phyloP scores from a whole-genome alignment of 2,797 vertebrate genomes.

The Lutjanus campechanus region DNA sequence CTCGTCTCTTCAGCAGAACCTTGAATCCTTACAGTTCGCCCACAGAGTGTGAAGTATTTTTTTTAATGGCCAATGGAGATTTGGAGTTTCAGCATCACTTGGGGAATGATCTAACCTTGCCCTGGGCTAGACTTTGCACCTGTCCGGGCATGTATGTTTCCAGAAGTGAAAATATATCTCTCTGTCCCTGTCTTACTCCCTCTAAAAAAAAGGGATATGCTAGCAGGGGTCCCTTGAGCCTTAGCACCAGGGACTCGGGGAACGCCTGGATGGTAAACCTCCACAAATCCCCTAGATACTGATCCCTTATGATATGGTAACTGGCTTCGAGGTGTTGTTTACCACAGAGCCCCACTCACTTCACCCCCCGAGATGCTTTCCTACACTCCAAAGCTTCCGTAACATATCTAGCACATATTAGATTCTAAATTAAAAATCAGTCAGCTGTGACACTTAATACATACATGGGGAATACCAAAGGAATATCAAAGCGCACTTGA shows the following conservation, averaged over 20 bases:
- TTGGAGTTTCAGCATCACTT: conserved; percentile 67
- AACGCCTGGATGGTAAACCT: conserved; percentile 79
- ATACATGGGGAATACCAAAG: conserved; percentile 66
- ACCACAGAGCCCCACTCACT: conserved; percentile 74
- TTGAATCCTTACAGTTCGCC: conserved; percentile 53
- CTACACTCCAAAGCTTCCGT: conserved; percentile 73
- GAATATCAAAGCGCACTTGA: conserved; percentile 64
- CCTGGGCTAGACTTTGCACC: conserved; percentile 83
- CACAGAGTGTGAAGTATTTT: conserved; percentile 50
- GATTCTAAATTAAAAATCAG: conserved; percentile 86
- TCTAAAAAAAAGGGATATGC: conserved; percentile 63
- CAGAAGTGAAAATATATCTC: conserved; percentile 72
- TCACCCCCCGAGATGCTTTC: conserved; percentile 61
- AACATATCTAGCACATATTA: conserved; percentile 84
- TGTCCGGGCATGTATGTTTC: conserved; percentile 84
- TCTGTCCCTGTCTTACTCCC: conserved; percentile 54
- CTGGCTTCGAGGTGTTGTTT: conserved; percentile 86
- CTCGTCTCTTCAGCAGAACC: conserved; percentile 38
- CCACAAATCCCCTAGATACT: conserved; percentile 78
- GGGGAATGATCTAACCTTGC: conserved; percentile 81
- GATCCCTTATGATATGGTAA: conserved; percentile 85
- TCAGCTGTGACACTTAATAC: conserved; percentile 79
- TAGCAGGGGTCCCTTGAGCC: conserved; percentile 76
- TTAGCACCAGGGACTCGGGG: conserved; percentile 71
- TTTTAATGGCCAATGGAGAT: conserved; percentile 72